phyloP scores from a whole-genome alignment of 64 coral and sea anemone species.

The Stichodactyla helianthus region DNA sequence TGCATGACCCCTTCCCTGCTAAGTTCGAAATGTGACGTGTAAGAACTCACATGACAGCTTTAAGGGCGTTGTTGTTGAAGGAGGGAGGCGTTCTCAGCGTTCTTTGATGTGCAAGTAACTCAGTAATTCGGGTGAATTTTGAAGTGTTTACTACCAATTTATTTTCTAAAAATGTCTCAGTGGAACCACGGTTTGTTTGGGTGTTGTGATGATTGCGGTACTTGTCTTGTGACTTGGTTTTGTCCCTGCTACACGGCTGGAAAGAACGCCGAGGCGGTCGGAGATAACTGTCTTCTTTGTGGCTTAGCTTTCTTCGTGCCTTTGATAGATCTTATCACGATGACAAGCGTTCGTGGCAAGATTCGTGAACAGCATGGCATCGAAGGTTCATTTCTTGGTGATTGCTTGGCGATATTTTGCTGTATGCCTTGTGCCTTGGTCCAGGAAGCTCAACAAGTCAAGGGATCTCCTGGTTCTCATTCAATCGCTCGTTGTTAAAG shows the following conservation, averaged over 20 bases:
- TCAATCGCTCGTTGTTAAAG: conserved; percentile 60
- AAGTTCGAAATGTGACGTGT: too few species aligned
- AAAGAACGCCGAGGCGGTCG: conserved; percentile 89
- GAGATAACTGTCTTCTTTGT: conserved; percentile 71
- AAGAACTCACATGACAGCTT: too few species aligned
- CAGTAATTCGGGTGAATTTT: too few species aligned
- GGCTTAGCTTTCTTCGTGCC: conserved; percentile 59
- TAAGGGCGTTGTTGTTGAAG: too few species aligned
- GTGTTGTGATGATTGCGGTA: conserved; percentile 82
- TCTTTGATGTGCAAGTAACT: too few species aligned
- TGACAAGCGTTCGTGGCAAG: conserved; percentile 76
- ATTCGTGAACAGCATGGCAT: conserved; percentile 77
- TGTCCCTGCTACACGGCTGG: conserved; percentile 68
- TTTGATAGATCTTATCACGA: conserved; percentile 42
- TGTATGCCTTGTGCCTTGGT: conserved; percentile 67
- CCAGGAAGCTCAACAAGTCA: conserved; percentile 80
- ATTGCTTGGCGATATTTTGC: conserved; percentile 35
- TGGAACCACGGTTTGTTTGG: conserved; percentile 80
- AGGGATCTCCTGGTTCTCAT: conserved; percentile 59
- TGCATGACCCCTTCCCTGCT: too few species aligned
- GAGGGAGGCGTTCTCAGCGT: too few species aligned
- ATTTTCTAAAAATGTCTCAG: not conserved
- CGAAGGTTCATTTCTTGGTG: conserved; percentile 59
- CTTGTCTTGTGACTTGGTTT: conserved; percentile 57
- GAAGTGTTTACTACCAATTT: too few species aligned